phyloP scores from a whole-genome alignment of 2,888 invertebrate genomes.

The Odiellus spinosus region DNA sequence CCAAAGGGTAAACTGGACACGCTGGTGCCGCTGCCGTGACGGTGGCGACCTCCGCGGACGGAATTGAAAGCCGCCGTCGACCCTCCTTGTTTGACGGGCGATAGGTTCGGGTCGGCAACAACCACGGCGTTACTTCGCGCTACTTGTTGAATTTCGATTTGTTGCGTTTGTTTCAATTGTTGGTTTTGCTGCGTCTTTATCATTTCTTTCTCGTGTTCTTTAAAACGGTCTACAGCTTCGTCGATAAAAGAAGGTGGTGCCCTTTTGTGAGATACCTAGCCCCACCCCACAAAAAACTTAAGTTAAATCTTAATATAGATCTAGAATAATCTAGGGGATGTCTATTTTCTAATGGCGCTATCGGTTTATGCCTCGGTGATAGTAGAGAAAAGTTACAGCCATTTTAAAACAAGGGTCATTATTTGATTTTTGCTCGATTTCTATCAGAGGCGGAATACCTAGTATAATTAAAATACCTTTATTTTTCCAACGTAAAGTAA shows the following conservation, averaged over 20 bases:
- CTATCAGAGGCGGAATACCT: neutral
- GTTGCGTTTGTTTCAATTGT: conserved; percentile 20
- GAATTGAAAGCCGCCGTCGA: no score
- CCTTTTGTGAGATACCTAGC: conserved; percentile 52
- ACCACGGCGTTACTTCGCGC: neutral
- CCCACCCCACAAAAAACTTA: conserved; percentile 5
- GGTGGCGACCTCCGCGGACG: conserved; percentile 4
- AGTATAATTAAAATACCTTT: conserved; percentile 39
- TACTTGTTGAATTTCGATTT: conserved; percentile 12
- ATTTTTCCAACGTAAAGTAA: conserved; percentile 84
- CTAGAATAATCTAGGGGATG: no score
- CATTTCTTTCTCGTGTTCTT: conserved; percentile 58
- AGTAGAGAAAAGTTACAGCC: no score
- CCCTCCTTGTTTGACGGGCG: no score
- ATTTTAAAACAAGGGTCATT: no score
- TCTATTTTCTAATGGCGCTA: no score
- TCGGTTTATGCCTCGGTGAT: no score
- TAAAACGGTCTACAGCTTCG: conserved; percentile 70
- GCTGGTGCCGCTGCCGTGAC: conserved; percentile 29
- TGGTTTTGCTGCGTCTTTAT: conserved; percentile 20
- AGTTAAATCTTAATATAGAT: no score
- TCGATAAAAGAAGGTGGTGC: conserved; percentile 77
- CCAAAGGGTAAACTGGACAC: conserved; percentile 23
- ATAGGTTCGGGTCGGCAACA: no score
- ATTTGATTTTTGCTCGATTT: neutral